Conservation (phyloP, 2,888 invertebrate genomes). For the Eledona agricola region DNA sequence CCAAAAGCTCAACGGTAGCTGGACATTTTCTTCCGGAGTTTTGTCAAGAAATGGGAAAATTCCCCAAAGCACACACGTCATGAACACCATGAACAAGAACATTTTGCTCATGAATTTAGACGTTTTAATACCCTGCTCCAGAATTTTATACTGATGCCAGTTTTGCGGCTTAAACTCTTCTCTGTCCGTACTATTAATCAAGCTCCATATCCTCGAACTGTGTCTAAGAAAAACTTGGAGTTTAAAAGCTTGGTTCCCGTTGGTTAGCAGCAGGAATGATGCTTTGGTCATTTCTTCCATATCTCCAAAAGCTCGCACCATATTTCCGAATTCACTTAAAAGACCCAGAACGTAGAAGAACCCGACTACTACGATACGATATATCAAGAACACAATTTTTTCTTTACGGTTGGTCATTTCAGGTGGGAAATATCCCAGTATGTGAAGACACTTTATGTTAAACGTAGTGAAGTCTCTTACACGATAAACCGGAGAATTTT, state of each 20-base stretch:
- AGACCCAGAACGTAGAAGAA: too few species aligned
- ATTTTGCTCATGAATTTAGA: slow-evolving; percentile 45
- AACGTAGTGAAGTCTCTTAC: too few species aligned
- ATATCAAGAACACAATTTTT: too few species aligned
- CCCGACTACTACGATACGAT: too few species aligned
- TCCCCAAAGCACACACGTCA: slow-evolving; percentile 54
- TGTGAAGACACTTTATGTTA: too few species aligned
- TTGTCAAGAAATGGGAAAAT: slow-evolving; percentile 53
- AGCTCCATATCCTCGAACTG: slow-evolving; percentile 29
- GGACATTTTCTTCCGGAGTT: slow-evolving; percentile 25
- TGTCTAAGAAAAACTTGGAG: slow-evolving; percentile 33
- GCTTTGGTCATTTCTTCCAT: slow-evolving; percentile 49
- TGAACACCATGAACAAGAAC: slow-evolving; percentile 47
- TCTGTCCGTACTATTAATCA: slow-evolving; percentile 41
- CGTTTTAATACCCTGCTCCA: slow-evolving; percentile 43
- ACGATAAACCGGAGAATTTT: too few species aligned
- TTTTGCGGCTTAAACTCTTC: slow-evolving; percentile 49
- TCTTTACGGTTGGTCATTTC: too few species aligned
- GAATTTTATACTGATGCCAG: slow-evolving; percentile 43
- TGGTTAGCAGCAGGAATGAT: slow-evolving; percentile 52
- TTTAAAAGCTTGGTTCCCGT: slow-evolving; percentile 42
- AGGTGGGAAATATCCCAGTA: too few species aligned
- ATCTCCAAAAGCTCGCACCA: slow-evolving; percentile 61
- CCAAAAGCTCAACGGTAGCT: slow-evolving; percentile 56
- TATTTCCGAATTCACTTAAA: slow-evolving; percentile 64